These are phyloP conservation scores for Drosophila kanapiae DNA, from an alignment of 1,140 invertebrate species.

Conservation along the genomic window DNA sequence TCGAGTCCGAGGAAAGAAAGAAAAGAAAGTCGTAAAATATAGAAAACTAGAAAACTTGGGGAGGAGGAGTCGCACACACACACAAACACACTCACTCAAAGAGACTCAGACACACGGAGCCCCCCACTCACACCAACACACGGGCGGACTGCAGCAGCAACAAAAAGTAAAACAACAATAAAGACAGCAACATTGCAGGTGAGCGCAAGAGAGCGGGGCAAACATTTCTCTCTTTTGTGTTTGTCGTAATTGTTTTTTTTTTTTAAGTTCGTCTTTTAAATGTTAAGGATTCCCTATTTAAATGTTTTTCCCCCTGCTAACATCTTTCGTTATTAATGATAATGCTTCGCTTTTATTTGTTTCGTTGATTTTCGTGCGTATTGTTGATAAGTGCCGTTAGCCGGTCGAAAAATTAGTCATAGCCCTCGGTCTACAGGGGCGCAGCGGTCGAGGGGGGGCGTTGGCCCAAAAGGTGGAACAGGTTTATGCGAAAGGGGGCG, in stretches of 20 bases:
- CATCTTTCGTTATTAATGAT: slow-evolving; percentile 26
- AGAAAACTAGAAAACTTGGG: slow-evolving; percentile 65
- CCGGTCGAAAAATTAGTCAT: slow-evolving; percentile 51
- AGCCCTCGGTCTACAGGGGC: slow-evolving; percentile 12
- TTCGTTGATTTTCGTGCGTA: slow-evolving; percentile 17
- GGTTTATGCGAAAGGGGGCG: slow-evolving; percentile 39
- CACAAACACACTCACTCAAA: slow-evolving; percentile 24
- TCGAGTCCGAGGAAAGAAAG: slow-evolving; percentile 45
- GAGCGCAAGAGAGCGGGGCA: slow-evolving; percentile 57
- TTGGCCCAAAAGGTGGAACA: slow-evolving; percentile 39
- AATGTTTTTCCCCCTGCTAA: slow-evolving; percentile 30
- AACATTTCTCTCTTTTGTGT: slow-evolving; percentile 29
- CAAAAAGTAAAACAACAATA: slow-evolving; percentile 53
- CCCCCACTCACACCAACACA: slow-evolving; percentile 46
- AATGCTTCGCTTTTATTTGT: slow-evolving; percentile 21
- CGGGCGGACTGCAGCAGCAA: slow-evolving; percentile 52
- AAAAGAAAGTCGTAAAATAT: slow-evolving; percentile 82
- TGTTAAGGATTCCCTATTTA: slow-evolving; percentile 23
- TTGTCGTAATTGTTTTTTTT: slow-evolving; percentile 4
- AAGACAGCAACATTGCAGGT: slow-evolving; percentile 69
- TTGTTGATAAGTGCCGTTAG: slow-evolving; percentile 44
- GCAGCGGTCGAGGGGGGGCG: slow-evolving; percentile 16
- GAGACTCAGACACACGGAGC: slow-evolving; percentile 30
- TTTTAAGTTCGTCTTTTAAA: slow-evolving; percentile 7
- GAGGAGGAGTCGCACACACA: slow-evolving; percentile 62